These are phyloP conservation scores for Platichthys flesus DNA, from an alignment of 2,113 vertebrate genomes.

Conservation along the genomic window DNA sequence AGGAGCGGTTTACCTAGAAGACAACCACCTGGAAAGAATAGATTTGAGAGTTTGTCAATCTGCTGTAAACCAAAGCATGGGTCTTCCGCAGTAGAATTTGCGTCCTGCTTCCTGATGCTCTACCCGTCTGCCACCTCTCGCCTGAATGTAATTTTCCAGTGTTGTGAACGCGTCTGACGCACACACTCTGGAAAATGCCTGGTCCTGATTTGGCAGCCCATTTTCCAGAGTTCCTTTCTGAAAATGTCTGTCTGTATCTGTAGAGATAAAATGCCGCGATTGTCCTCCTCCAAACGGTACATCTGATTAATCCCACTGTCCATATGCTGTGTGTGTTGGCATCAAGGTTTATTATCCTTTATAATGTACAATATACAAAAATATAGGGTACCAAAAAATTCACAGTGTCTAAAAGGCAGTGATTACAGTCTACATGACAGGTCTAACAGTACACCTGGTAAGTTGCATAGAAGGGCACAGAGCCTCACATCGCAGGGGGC, in stretches of 20 bases:
- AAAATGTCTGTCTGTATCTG: background rate
- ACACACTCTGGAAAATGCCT: no score
- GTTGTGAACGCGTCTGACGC: no score
- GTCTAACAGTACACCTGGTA: conserved; percentile 88
- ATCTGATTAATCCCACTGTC: background rate
- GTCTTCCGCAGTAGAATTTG: no score
- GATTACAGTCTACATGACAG: conserved; percentile 91
- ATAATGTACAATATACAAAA: conserved; percentile 98
- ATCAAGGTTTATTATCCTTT: conserved; percentile 90
- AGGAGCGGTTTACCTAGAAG: no score
- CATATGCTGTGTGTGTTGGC: conserved; percentile 59
- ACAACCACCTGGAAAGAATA: no score
- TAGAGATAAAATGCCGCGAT: background rate
- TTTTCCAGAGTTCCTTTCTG: no score
- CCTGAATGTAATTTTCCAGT: no score
- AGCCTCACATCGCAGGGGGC: conserved; percentile 68
- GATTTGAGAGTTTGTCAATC: no score
- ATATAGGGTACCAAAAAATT: conserved; percentile 95
- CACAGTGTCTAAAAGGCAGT: conserved; percentile 98
- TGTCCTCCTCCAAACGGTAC: background rate
- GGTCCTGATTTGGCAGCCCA: no score
- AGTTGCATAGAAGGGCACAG: conserved; percentile 93
- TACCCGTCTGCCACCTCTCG: no score
- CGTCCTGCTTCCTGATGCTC: no score
- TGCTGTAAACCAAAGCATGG: no score